These are phyloP conservation scores for Drosophila stalkeri DNA, from an alignment of 2,888 invertebrate genomes.

Conservation along the genomic window DNA sequence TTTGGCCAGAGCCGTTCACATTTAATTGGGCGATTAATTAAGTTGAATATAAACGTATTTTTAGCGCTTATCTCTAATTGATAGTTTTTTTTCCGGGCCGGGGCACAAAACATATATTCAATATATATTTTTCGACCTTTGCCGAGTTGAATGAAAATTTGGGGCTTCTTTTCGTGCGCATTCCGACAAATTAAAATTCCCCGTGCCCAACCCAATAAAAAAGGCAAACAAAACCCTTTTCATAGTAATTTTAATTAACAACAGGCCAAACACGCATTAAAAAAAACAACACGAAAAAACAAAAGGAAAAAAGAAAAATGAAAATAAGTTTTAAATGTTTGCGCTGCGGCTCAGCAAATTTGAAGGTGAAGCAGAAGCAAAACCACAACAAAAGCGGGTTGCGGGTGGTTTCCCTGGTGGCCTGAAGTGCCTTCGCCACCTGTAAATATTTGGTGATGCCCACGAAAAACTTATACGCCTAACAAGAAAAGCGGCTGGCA, in stretches of 20 bases:
- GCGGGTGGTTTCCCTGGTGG: constrained; percentile 5
- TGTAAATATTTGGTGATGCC: constrained; percentile 59
- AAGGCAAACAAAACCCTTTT: constrained; percentile 42
- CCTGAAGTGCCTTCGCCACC: constrained; percentile 38
- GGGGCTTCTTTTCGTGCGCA: neutral
- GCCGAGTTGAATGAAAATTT: neutral
- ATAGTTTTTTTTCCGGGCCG: constrained; percentile 11
- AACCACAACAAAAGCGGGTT: constrained; percentile 62
- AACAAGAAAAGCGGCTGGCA: constrained; percentile 42
- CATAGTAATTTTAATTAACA: constrained; percentile 58
- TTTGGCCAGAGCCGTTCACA: constrained; percentile 7
- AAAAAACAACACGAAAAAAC: neutral
- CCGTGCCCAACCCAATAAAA: constrained; percentile 13
- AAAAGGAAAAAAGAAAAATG: constrained; percentile 7
- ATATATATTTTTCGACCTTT: constrained; percentile 9
- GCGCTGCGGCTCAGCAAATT: constrained; percentile 50
- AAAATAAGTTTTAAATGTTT: constrained; percentile 62
- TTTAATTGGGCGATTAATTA: constrained; percentile 26
- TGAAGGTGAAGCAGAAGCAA: constrained; percentile 15
- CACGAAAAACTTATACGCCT: constrained; percentile 49
- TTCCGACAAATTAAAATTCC: neutral
- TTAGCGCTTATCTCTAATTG: constrained; percentile 29
- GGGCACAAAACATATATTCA: neutral
- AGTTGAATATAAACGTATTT: constrained; percentile 3
- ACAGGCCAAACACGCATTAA: constrained; percentile 31